These are phyloP conservation scores for Lateolabrax maculatus DNA, from an alignment of 2,797 vertebrate species.

Conservation along the genomic window DNA sequence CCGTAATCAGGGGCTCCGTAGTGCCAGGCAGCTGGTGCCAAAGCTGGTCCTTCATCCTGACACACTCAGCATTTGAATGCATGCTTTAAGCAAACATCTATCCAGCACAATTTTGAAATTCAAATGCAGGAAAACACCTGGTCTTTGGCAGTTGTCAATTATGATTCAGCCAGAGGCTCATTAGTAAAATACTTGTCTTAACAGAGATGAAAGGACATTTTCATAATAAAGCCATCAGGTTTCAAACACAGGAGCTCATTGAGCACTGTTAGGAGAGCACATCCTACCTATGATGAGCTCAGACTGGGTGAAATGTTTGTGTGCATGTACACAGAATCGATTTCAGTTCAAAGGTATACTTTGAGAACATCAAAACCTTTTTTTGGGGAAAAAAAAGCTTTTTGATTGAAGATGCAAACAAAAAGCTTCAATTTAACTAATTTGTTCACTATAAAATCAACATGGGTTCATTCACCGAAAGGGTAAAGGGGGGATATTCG, in stretches of 20 bases:
- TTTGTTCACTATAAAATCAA: background rate
- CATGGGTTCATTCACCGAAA: background rate
- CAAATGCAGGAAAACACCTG: slow-evolving; percentile 76
- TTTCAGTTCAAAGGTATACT: background rate
- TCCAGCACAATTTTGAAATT: slow-evolving; percentile 62
- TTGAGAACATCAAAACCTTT: background rate
- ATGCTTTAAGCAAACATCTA: slow-evolving; percentile 61
- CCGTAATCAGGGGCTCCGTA: slow-evolving; percentile 58
- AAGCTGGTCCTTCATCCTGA: slow-evolving; percentile 66
- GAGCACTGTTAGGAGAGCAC: slow-evolving; percentile 25
- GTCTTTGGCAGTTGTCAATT: slow-evolving; percentile 72
- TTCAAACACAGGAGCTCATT: slow-evolving; percentile 28
- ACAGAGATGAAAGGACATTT: slow-evolving; percentile 71
- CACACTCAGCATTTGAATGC: slow-evolving; percentile 71
- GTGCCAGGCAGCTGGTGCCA: slow-evolving; percentile 73
- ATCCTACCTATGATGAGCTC: slow-evolving; percentile 3
- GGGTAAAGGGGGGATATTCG: background rate
- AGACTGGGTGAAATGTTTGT: slow-evolving; percentile 8
- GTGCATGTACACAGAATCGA: background rate
- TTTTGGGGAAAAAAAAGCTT: background rate
- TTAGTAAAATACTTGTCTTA: slow-evolving; percentile 71
- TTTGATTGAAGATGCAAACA: background rate
- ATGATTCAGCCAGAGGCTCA: slow-evolving; percentile 66
- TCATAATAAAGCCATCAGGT: slow-evolving; percentile 66
- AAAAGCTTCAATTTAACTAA: background rate